phyloP scores from a whole-genome alignment of 1,140 invertebrate species.

The Trinorchestia longiramus region DNA sequence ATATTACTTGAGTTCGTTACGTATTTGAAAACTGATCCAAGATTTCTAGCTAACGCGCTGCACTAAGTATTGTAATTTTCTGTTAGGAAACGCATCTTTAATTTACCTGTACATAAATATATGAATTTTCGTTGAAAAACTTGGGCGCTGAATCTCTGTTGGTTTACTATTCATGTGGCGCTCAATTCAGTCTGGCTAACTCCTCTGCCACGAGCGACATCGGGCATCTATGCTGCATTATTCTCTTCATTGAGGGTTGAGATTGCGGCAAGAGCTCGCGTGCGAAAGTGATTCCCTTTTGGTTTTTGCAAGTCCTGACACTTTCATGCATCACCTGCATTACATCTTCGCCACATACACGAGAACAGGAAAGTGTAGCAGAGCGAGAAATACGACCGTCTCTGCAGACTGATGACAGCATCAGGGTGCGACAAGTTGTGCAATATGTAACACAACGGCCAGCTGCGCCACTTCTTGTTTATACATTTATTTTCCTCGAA shows the following conservation, averaged over 20 bases:
- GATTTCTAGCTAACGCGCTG: not conserved
- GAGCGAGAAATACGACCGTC: not conserved
- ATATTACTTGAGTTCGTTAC: no score
- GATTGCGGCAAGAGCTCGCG: not conserved
- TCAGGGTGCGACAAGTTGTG: not conserved
- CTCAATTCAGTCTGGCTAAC: not conserved
- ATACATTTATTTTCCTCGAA: not conserved
- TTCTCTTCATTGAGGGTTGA: not conserved
- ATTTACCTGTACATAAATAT: not conserved
- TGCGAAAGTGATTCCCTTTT: not conserved
- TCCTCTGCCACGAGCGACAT: not conserved
- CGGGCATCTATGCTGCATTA: not conserved
- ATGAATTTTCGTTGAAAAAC: not conserved
- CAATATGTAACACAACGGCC: not conserved
- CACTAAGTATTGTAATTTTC: not conserved
- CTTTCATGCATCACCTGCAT: not conserved
- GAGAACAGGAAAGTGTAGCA: not conserved
- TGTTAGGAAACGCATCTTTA: not conserved
- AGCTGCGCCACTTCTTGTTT: not conserved
- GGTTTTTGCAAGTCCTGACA: not conserved
- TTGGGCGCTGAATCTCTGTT: not conserved
- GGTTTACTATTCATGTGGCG: not conserved
- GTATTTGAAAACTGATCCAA: no score
- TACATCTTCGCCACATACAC: not conserved
- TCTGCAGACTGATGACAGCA: not conserved